Evolutionary conservation across 2,888 invertebrate species (phyloP).

Genomic region (Cloeon dipterum): DNA sequence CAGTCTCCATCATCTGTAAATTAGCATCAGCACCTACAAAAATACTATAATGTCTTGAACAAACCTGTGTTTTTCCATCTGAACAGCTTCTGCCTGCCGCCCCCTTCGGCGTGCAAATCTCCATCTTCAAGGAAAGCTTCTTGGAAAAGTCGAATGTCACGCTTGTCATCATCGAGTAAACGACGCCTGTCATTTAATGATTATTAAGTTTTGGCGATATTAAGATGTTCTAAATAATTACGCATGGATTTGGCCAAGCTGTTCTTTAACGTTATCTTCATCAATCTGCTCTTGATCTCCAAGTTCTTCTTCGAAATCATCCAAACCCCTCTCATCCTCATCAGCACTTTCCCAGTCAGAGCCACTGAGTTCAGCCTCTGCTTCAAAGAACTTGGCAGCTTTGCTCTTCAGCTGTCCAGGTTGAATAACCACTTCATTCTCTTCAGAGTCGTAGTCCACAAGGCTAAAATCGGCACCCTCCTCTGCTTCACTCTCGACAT

Average conservation of each 20-base stretch:
- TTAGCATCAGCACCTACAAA: not conserved
- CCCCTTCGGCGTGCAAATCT: slow-evolving; percentile 52
- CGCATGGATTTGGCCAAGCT: slow-evolving; percentile 71
- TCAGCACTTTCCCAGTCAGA: slow-evolving; percentile 77
- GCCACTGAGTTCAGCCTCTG: slow-evolving; percentile 80
- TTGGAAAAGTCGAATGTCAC: slow-evolving; percentile 60
- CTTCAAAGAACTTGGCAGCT: slow-evolving; percentile 54
- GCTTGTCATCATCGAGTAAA: slow-evolving; percentile 67
- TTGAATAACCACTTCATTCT: slow-evolving; percentile 38
- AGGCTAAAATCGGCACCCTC: slow-evolving; percentile 11
- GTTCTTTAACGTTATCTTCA: slow-evolving; percentile 46
- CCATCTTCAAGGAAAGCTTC: slow-evolving; percentile 78
- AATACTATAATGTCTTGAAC: too few relatives aligned
- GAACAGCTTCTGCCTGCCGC: slow-evolving; percentile 57
- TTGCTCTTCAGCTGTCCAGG: slow-evolving; percentile 19
- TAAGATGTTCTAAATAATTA: slow-evolving; percentile 16
- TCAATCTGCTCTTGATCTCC: slow-evolving; percentile 70
- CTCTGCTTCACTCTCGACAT: slow-evolving; percentile 15
- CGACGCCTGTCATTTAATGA: slow-evolving; percentile 31
- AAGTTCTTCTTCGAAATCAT: slow-evolving; percentile 58
- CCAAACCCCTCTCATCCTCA: slow-evolving; percentile 60
- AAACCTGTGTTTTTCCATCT: slow-evolving; percentile 61
- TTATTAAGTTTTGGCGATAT: not conserved
- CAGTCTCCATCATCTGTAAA: slow-evolving; percentile 3
- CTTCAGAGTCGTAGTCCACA: slow-evolving; percentile 63